Evolutionary conservation across 2,797 vertebrate species (phyloP), one percentile per base, ranked within the genome.

Genomic region (Sebastes cheni): DNA sequence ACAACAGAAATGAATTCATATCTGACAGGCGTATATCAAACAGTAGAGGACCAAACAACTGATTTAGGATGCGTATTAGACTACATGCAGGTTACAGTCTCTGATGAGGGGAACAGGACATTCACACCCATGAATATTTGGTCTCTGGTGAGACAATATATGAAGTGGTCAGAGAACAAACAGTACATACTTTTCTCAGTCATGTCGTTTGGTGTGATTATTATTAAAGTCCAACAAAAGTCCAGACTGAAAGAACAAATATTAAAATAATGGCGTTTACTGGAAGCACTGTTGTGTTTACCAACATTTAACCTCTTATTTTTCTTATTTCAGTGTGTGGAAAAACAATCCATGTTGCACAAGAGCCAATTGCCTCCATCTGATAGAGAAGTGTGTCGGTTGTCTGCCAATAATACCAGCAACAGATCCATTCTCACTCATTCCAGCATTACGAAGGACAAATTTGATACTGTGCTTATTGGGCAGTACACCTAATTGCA

Each of bases 271-370:
- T 29, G 14, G 8, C 39, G 70, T 77, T 79, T 82, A 60, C 72
- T 91, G 91, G 91, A 94, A 93, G 92, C 88, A 90, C 90, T 87
- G 66, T 75, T 78, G 60, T 79, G n/a, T 89, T 87, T 52, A 58
- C 36, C 65, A 82, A 82, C 42, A 66, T 73, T 67, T 77, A 68
- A 68, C 60, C 42, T 60, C 23, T 72, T 78, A 18, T 18, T 18
- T 46, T n/a, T 77, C 46, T 70, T 72, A 73, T 77, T 86, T 77
- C 12, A 75, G 4, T 78, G 9, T 72, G 46, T 20, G 22, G 25
- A 56, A 72, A 69, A 59, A 71, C 72, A 50, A 71, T 60, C 55
- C 32, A 74, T 42, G 36, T 78, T 60, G 30, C 39, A 65, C 72
- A 75, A 73, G 32, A 56, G 58, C 13, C 13, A 30, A 34, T 30